These are phyloP conservation scores for Drosophila meridionalis DNA, from an alignment of 2,888 invertebrate genomes.

Conservation along the genomic window DNA sequence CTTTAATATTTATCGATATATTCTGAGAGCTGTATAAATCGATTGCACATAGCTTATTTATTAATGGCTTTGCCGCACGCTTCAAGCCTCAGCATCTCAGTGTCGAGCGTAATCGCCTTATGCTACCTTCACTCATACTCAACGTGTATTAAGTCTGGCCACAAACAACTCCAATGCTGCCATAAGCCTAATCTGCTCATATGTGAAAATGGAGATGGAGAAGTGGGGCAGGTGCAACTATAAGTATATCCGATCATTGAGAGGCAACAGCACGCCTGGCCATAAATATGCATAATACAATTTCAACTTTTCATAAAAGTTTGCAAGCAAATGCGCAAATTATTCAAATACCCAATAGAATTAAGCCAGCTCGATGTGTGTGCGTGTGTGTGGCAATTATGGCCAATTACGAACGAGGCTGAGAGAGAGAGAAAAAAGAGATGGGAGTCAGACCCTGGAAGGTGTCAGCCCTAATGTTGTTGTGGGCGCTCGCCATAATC, in stretches of 20 bases:
- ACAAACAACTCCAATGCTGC: constrained; percentile 16
- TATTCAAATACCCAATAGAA: constrained; percentile 74
- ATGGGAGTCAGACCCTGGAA: constrained; percentile 17
- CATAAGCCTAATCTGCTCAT: constrained; percentile 41
- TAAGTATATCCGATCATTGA: constrained; percentile 42
- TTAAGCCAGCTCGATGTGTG: constrained; percentile 47
- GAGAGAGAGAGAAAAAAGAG: constrained; percentile 4
- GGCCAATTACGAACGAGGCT: constrained; percentile 71
- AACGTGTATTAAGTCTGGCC: constrained; percentile 3
- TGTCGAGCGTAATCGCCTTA: constrained; percentile 23
- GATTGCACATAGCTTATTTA: constrained; percentile 10
- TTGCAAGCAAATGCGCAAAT: constrained; percentile 79
- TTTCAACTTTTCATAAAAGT: constrained; percentile 76
- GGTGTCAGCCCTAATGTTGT: constrained; percentile 61
- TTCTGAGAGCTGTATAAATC: neutral
- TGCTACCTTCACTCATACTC: neutral
- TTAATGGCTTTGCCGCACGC: neutral
- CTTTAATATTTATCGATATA: neutral
- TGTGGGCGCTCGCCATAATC: constrained; percentile 67
- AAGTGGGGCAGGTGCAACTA: neutral
- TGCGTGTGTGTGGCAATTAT: constrained; percentile 60
- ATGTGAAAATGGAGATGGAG: neutral
- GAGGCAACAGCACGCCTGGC: constrained; percentile 40
- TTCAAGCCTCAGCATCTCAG: neutral
- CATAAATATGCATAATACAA: constrained; percentile 79